Percentiles rank a stretch among this genome's conserved stretches.
phyloP scores from a whole-genome alignment of 2,888 invertebrate species.

The Drosophila cyrtoloma region DNA sequence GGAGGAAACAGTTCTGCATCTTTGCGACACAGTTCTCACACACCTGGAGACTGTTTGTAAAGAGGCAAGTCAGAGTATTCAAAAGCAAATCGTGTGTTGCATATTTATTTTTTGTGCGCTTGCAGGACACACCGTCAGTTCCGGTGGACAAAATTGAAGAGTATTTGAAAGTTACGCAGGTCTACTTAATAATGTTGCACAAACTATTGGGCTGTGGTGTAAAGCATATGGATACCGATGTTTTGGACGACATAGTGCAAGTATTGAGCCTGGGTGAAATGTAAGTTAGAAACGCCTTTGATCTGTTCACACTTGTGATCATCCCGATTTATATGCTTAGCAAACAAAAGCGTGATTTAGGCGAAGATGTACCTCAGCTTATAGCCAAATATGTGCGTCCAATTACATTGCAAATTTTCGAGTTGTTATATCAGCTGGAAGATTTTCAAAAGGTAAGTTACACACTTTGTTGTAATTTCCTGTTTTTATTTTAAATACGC shows the following conservation, averaged over 20 bases:
- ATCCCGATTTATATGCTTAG: constrained; percentile 34
- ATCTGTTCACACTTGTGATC: neutral
- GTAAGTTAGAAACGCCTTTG: constrained; percentile 22
- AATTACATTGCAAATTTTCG: constrained; percentile 40
- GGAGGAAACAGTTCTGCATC: constrained; percentile 51
- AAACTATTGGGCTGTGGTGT: constrained; percentile 48
- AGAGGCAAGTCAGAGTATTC: constrained; percentile 28
- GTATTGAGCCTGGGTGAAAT: constrained; percentile 33
- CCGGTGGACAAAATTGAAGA: constrained; percentile 56
- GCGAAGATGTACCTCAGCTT: constrained; percentile 22
- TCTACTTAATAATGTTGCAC: constrained; percentile 65
- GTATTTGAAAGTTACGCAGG: constrained; percentile 61
- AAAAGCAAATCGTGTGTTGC: neutral
- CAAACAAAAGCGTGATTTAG: constrained; percentile 12
- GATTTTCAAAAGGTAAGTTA: constrained; percentile 52
- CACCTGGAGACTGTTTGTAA: constrained; percentile 43
- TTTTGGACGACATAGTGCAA: constrained; percentile 41
- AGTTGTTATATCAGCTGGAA: constrained; percentile 52
- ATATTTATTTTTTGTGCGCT: constrained; percentile 9
- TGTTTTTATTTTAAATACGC: neutral
- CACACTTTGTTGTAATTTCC: neutral
- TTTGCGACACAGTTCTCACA: constrained; percentile 48
- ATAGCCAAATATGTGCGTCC: constrained; percentile 47
- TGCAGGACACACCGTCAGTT: constrained; percentile 44
- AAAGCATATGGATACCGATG: constrained; percentile 73